A percentile compares a stretch with the other conserved stretches of the same genome.
Conservation (phyloP, 2,888 invertebrate species). For the Cerceris ruficornis region DNA sequence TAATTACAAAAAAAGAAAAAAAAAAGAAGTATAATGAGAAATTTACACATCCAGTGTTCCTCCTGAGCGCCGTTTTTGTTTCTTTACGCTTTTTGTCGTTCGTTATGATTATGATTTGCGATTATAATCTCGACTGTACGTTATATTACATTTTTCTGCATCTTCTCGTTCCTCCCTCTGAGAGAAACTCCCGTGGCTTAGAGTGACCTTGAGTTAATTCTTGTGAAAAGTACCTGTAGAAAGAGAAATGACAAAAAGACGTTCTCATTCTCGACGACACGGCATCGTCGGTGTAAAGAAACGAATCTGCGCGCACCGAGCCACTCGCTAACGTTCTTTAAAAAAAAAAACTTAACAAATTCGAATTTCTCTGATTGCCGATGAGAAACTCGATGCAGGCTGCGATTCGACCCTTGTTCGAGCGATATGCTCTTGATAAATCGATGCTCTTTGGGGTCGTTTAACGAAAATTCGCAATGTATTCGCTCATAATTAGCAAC, state of each 20-base stretch:
- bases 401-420: too few relatives aligned
- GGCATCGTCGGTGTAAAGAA: slow-evolving; percentile 71
- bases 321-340: slow-evolving; percentile 70
- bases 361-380: too few relatives aligned
- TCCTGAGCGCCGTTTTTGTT: slow-evolving; percentile 69
- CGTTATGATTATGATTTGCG: slow-evolving; percentile 66
- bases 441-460: too few relatives aligned
- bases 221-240: slow-evolving; percentile 14
- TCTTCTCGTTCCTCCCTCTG: slow-evolving; percentile 51
- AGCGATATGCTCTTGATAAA: too few relatives aligned
- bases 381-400: too few relatives aligned
- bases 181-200: slow-evolving; percentile 12
- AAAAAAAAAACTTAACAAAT: slow-evolving; percentile 16
- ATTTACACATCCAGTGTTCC: slow-evolving; percentile 49
- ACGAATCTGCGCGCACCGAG: slow-evolving; percentile 80
- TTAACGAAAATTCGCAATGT: too few relatives aligned
- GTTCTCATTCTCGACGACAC: slow-evolving; percentile 40
- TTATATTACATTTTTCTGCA: slow-evolving; percentile 12
- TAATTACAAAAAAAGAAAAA: background rate
- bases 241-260: slow-evolving; percentile 47
- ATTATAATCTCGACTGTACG: slow-evolving; percentile 49
- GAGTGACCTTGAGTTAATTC: too few relatives aligned
- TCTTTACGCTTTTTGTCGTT: slow-evolving; percentile 71
- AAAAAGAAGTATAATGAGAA: slow-evolving; percentile 6
- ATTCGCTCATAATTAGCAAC: too few relatives aligned